phyloP scores from a whole-genome alignment of 64 coral and sea anemone species.

The Montipora foliosa region DNA sequence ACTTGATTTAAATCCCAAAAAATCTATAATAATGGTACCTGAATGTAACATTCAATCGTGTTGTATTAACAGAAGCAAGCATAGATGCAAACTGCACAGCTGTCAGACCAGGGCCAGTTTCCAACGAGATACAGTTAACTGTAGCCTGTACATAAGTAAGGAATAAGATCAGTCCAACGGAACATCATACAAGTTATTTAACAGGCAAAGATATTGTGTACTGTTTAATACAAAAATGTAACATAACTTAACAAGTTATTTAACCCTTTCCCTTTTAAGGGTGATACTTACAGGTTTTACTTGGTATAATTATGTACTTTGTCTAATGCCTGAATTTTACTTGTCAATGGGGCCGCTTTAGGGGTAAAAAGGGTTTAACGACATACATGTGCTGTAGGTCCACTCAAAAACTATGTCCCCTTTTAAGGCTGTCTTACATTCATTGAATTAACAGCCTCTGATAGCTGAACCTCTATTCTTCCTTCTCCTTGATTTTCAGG shows the following conservation, averaged over 20 bases:
- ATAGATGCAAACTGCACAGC: slow-evolving; percentile 35
- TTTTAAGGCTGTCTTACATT: background rate
- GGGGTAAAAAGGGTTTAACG: no score
- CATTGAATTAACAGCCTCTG: background rate
- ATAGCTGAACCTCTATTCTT: background rate
- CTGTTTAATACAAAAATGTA: no score
- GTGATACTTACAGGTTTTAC: no score
- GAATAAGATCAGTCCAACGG: background rate
- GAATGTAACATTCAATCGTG: slow-evolving; percentile 31
- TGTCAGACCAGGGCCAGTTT: slow-evolving; percentile 19
- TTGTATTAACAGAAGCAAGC: slow-evolving; percentile 27
- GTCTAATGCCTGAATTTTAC: no score
- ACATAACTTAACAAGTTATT: no score
- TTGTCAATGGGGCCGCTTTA: no score
- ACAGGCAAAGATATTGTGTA: no score
- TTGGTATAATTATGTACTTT: no score
- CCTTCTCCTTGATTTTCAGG: background rate
- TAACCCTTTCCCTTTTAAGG: no score
- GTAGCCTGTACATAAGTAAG: slow-evolving; percentile 2
- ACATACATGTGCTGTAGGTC: no score
- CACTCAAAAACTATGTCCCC: no score
- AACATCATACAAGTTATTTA: no score
- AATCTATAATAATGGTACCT: slow-evolving; percentile 19
- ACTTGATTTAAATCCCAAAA: background rate
- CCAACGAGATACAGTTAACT: slow-evolving; percentile 37